Evolutionary conservation across 2,797 vertebrate species (phyloP).

Genomic region (Gymnoscopelus microlampas): DNA sequence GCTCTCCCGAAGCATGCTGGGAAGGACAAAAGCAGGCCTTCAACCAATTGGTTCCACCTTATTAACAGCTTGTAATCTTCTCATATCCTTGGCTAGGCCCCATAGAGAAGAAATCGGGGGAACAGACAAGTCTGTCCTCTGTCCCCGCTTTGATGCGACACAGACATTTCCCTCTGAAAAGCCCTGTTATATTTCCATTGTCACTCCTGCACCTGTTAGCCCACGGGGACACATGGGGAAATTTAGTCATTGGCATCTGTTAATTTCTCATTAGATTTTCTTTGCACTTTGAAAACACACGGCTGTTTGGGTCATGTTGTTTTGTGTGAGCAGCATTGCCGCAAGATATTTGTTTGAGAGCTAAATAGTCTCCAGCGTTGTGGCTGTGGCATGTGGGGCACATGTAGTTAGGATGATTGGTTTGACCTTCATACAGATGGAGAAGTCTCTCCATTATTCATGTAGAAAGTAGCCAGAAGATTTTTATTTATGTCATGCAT

Average conservation of each 20-base stretch:
- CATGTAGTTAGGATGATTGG: background rate
- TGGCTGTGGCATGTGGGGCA: slow-evolving; percentile 1
- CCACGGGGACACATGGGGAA: slow-evolving; percentile 58
- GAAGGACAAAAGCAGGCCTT: slow-evolving; percentile 83
- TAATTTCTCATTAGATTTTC: slow-evolving; percentile 83
- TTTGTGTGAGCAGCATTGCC: slow-evolving; percentile 26
- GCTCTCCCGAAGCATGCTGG: slow-evolving; percentile 88
- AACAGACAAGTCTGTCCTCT: slow-evolving; percentile 63
- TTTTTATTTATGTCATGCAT: too few relatives aligned
- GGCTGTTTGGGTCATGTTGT: slow-evolving; percentile 25
- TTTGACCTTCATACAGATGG: too few relatives aligned
- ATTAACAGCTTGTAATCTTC: slow-evolving; percentile 99
- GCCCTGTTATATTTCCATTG: slow-evolving; percentile 68
- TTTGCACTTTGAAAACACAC: slow-evolving; percentile 59
- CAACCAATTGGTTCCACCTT: slow-evolving; percentile 95
- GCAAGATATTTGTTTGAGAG: slow-evolving; percentile 33
- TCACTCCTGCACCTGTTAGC: slow-evolving; percentile 81
- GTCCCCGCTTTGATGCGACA: slow-evolving; percentile 66
- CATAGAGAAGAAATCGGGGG: slow-evolving; percentile 65
- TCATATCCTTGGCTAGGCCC: slow-evolving; percentile 88
- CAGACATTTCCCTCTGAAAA: slow-evolving; percentile 62
- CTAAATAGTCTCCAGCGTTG: background rate
- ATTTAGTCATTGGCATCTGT: slow-evolving; percentile 84
- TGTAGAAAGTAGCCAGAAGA: too few relatives aligned
- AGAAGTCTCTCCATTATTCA: too few relatives aligned